Evolutionary conservation across 1,140 invertebrate species (phyloP), one percentile per base, ranked within the genome.

Genomic region (Adelges cooleyi): DNA sequence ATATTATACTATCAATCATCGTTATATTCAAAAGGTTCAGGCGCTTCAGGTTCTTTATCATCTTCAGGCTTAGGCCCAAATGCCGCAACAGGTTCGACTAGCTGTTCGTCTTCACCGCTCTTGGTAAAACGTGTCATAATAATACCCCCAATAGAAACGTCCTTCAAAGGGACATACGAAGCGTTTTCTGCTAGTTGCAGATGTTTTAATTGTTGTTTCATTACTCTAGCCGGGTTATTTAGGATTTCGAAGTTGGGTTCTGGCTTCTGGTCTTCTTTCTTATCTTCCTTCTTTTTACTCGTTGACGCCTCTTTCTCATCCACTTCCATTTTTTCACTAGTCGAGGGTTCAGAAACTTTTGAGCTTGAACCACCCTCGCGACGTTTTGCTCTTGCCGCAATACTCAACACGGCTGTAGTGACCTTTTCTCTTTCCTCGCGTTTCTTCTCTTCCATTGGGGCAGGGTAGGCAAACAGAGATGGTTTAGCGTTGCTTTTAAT

Each of bases 401-500:
- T 98, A 72, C 93, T 97, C 18, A 99, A 79, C 3, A 99, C 92
- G 9, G 95, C 96, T 17, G 95, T 98, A 33, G 95, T 93, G 11
- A 95, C 92, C 71, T 93, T 90, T 72, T 98, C 93, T 9, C 91
- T 83, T 75, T 97, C 92, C 73, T 97, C 94, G 48, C 93, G 89
- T 77, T 98, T 98, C 77, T 98, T 98, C 73, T 98, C 95, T 79
- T 99, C 96, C 20, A 99, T 76, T 0, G 94, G 86, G 18, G 95
- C 89, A 8, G 95, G 95, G 76, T 99, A 99, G 0, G 93, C 96
- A 75, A 94, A 99, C 4, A 89, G 79, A 1, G 92, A 96, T 17
- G 96, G 94, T 71, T 92, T 91, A 0, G 92, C 90, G 74, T 92
- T 93, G 0, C 94, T 98, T 69, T 85, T 86, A 50, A 95, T 83